Base-by-base conservation (phyloP, 2,113 vertebrate species). In the Symphodus melops region DNA sequence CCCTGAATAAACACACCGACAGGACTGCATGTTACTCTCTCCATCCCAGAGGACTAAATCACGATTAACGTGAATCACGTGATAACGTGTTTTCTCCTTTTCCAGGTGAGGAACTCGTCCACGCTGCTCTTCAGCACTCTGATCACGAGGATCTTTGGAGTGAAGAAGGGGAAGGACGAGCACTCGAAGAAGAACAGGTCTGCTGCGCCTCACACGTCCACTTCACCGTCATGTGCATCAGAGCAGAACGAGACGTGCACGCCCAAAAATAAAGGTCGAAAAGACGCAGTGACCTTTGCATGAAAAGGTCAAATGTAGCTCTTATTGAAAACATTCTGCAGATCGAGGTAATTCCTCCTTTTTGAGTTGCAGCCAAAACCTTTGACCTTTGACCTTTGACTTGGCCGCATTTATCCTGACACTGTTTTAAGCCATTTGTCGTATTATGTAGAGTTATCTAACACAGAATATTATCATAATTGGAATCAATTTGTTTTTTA, bases 91-190 rank as follows among this genome's bases (percentile, higher is more conserved):
- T 46, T 37, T 6, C 41, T 65, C 58, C 12, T n/a, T n/a, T 55
- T 20, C 16, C 93, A 99, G 97, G 97, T 99, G 79, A 95, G 97
- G 91, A 99, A 99, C 94, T 98, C 96, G 49, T 98, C 97, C 63
- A 99, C 98, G 0, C 96, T 99, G 56, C 96, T 99, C 70, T 99
- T 99, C 93, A 99, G 97, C 92, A 95, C 96, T 52, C 91, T 99
- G 82, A 99, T 99, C 89, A 98, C 98, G 9, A 94, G 98, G 90
- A 97, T 99, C 90, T 99, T 99, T 93, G 97, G 97, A 64, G 98
- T 98, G 88, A 98, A 99, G 92, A 96, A 95, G 86, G 96, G 93
- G 79, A 99, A 96, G 79, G 98, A 98, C 76, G 97, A 99, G 88
- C 95, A 95, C 92, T 97, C 96, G 0, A 98, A 97, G 86, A 98